phyloP scores from a whole-genome alignment of 2,113 vertebrate genomes.

The Psophia crepitans region DNA sequence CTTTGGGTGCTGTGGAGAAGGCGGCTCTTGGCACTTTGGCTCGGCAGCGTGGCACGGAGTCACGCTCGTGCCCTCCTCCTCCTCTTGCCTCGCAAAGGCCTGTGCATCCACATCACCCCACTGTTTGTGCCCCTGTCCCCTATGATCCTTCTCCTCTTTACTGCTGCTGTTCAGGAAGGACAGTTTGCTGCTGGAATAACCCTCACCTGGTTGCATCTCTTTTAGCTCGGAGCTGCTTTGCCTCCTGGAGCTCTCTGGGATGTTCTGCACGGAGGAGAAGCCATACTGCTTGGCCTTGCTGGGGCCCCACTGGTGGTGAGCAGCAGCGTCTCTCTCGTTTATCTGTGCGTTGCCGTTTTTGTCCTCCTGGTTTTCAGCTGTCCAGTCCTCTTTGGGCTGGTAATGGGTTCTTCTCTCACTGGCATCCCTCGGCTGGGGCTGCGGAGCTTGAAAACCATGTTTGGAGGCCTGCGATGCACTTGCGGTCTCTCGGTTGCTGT shows the following conservation, averaged over 20 bases:
- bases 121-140: slow-evolving; percentile 3
- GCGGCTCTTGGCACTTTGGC: slow-evolving; percentile 69
- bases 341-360: slow-evolving; percentile 7
- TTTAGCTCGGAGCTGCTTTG: slow-evolving; percentile 45
- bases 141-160: slow-evolving; percentile 52
- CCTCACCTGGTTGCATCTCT: not conserved
- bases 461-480: slow-evolving; percentile 7
- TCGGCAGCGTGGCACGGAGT: slow-evolving; percentile 24
- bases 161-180: not conserved
- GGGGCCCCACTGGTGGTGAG: slow-evolving; percentile 46
- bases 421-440: slow-evolving; percentile 5
- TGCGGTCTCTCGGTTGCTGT: not conserved
- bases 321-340: not conserved
- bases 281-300: slow-evolving; percentile 43
- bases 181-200: slow-evolving; percentile 20
- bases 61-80: slow-evolving; percentile 19
- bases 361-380: slow-evolving; percentile 41
- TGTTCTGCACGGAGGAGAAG: slow-evolving; percentile 72
- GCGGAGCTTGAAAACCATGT: slow-evolving; percentile 50
- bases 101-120: slow-evolving; percentile 30
- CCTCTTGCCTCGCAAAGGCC: slow-evolving; percentile 45
- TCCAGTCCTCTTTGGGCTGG: slow-evolving; percentile 44
- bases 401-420: slow-evolving; percentile 45
- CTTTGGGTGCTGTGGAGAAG: slow-evolving; percentile 70
- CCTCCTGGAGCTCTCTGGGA: slow-evolving; percentile 58